A percentile compares a stretch with the other conserved stretches of the same genome.
Conservation (phyloP, 2,888 invertebrate species). For the Ornithoptera priamus region DNA sequence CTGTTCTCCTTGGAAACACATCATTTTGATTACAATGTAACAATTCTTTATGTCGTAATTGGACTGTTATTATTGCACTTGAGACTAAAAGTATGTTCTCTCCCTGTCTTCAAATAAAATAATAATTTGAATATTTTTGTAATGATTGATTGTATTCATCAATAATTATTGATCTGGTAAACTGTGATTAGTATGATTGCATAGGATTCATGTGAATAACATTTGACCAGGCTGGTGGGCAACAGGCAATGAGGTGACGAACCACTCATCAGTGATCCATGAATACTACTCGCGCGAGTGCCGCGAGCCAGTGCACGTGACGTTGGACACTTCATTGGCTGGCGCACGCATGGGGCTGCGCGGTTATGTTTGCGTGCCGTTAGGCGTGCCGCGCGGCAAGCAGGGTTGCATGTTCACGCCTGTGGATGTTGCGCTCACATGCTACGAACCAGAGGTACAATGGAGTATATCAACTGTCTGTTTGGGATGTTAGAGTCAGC, state of each 20-base stretch:
- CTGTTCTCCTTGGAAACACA: no score
- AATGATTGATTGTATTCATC: no score
- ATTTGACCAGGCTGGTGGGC: conserved; percentile 92
- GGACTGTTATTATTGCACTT: no score
- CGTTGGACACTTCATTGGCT: conserved; percentile 94
- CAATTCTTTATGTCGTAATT: no score
- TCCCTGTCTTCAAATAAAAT: no score
- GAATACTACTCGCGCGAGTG: conserved; percentile 98
- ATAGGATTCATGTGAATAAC: no score
- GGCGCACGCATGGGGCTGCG: conserved; percentile 95
- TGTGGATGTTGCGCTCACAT: conserved; percentile 91
- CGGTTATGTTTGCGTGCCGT: conserved; percentile 94
- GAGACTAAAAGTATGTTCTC: no score
- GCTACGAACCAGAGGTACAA: conserved; percentile 92
- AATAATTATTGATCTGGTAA: no score
- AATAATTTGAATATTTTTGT: no score
- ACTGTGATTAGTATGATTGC: no score
- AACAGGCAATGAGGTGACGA: conserved; percentile 97
- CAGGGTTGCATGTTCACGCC: conserved; percentile 98
- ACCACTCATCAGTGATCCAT: conserved; percentile 97
- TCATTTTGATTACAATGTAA: no score
- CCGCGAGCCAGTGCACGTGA: conserved; percentile 95
- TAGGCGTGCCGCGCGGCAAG: conserved; percentile 96
- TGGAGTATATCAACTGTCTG: no score
- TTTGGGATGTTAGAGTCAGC: background rate